These are phyloP conservation scores for Charaxes varanes DNA, from an alignment of 1,140 invertebrate species.

Conservation along the genomic window DNA sequence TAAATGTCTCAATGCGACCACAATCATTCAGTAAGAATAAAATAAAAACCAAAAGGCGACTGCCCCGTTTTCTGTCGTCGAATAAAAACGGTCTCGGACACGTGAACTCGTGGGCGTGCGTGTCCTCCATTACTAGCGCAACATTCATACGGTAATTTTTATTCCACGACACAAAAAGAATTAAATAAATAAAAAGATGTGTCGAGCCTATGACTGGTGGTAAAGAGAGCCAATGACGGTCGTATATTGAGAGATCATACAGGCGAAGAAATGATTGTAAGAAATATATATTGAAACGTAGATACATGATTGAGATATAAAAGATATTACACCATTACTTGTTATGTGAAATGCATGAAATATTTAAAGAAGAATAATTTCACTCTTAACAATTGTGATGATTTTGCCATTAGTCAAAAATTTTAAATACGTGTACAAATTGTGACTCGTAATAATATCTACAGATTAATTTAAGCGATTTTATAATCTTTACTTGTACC, in stretches of 20 bases:
- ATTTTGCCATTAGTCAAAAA: slow-evolving; percentile 72
- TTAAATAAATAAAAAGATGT: slow-evolving; percentile 30
- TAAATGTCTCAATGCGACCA: slow-evolving; percentile 57
- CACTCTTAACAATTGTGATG: slow-evolving; percentile 70
- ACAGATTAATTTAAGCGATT: slow-evolving; percentile 39
- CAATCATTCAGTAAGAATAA: slow-evolving; percentile 63
- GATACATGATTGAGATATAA: slow-evolving; percentile 35
- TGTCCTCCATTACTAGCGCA: too few species aligned
- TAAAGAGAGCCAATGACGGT: slow-evolving; percentile 36
- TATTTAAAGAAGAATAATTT: slow-evolving; percentile 37
- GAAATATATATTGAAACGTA: slow-evolving; percentile 32
- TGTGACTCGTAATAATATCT: slow-evolving; percentile 34
- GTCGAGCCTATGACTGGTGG: slow-evolving; percentile 38
- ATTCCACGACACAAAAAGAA: slow-evolving; percentile 47
- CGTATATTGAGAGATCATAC: slow-evolving; percentile 30
- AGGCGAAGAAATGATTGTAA: slow-evolving; percentile 38
- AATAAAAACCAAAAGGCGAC: slow-evolving; percentile 53
- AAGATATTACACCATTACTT: slow-evolving; percentile 28
- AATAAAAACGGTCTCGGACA: slow-evolving; percentile 22
- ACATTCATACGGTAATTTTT: slow-evolving; percentile 5
- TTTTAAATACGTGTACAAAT: slow-evolving; percentile 40
- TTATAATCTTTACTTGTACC: slow-evolving; percentile 27
- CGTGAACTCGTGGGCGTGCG: too few species aligned
- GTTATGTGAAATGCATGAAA: slow-evolving; percentile 44
- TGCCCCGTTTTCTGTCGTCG: slow-evolving; percentile 39